Conservation (phyloP, 2,797 vertebrate genomes). For the Halcyon leucocephala region DNA sequence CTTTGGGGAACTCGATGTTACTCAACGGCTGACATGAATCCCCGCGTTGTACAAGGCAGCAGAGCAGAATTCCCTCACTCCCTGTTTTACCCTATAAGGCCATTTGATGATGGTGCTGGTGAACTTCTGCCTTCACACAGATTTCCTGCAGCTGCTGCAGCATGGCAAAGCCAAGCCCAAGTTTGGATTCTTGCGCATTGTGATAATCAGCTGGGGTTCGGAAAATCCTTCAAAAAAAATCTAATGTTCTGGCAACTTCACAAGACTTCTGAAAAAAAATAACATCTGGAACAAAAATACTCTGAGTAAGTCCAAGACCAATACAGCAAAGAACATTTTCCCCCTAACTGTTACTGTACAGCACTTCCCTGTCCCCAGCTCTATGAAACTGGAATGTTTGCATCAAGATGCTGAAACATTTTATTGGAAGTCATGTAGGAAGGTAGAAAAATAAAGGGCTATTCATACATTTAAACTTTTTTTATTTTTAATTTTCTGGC, state of each 20-base stretch:
- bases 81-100: conserved; percentile 83
- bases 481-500: not conserved
- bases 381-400: conserved; percentile 49
- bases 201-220: conserved; percentile 81
- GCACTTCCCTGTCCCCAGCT: conserved; percentile 64
- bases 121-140: conserved; percentile 70
- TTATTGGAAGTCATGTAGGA: conserved; percentile 42
- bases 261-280: conserved; percentile 81
- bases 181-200: conserved; percentile 79
- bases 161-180: conserved; percentile 71
- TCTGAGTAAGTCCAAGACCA: conserved; percentile 74
- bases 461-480: conserved; percentile 43
- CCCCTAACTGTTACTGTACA: conserved; percentile 68
- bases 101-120: conserved; percentile 54
- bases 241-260: conserved; percentile 72
- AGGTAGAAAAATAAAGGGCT: conserved; percentile 47
- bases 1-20: not conserved
- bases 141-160: conserved; percentile 84
- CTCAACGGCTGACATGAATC: conserved; percentile 41
- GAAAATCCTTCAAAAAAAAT: conserved; percentile 77
- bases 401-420: conserved; percentile 57
- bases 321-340: conserved; percentile 70
- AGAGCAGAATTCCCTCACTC: conserved; percentile 42
- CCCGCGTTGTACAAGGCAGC: not conserved
- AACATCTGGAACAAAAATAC: conserved; percentile 80